phyloP scores from a whole-genome alignment of 2,797 vertebrate species.

The Chaunax sp. region DNA sequence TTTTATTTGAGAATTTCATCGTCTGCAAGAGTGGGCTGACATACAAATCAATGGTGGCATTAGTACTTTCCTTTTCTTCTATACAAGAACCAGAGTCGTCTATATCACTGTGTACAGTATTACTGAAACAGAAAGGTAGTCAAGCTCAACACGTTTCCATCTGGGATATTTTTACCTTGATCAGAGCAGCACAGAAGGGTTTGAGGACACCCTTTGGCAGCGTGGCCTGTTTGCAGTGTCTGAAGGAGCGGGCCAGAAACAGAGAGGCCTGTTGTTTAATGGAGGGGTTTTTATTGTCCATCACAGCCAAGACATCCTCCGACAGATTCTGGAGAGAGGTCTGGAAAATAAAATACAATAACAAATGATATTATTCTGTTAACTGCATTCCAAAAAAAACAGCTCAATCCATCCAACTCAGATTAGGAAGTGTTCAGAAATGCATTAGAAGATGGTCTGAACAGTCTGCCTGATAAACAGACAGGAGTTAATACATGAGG shows the following conservation, averaged over 20 bases:
- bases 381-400: not conserved
- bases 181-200: conserved; percentile 93
- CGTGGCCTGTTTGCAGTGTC: conserved; percentile 91
- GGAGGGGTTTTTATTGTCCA: conserved; percentile 99
- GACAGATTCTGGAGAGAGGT: conserved; percentile 95
- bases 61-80: no score
- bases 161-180: conserved; percentile 86
- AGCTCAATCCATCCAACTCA: not conserved
- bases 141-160: no score
- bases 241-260: conserved; percentile 95
- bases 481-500: not conserved
- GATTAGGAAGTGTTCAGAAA: not conserved
- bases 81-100: no score
- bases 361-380: not conserved
- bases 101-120: not conserved
- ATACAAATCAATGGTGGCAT: no score
- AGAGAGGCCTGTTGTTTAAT: conserved; percentile 98
- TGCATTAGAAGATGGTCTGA: conserved; percentile 14
- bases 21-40: no score
- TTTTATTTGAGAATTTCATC: not conserved
- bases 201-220: conserved; percentile 94
- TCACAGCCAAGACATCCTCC: conserved; percentile 94
- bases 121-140: not conserved
- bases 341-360: conserved; percentile 68
- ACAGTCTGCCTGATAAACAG: conserved; percentile 20